A percentile compares a stretch with the other conserved stretches of the same genome.
phyloP scores from a whole-genome alignment of 2,797 vertebrate genomes.

The Sebastiscus albofasciatus region DNA sequence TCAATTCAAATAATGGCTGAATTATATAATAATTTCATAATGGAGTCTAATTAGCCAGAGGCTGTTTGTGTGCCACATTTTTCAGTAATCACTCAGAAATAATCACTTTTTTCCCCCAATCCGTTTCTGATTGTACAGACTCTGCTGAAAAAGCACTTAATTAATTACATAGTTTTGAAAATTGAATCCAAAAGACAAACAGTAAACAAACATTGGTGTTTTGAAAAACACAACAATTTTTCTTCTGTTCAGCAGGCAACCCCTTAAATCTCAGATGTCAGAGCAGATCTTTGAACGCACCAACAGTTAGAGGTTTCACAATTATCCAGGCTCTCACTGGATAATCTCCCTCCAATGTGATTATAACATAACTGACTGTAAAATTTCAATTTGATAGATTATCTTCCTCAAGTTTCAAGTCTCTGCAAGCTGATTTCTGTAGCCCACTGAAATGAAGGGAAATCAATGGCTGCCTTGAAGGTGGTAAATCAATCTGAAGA shows the following conservation, averaged over 20 bases:
- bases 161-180: neutral
- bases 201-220: neutral
- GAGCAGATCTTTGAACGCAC: neutral
- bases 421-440: neutral
- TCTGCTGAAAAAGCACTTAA: neutral
- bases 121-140: neutral
- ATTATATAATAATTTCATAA: slow-evolving; percentile 12
- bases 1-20: neutral
- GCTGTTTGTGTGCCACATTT: neutral
- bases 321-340: neutral
- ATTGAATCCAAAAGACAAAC: neutral
- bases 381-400: neutral
- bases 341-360: neutral
- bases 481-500: slow-evolving; percentile 24
- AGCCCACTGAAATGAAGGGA: neutral
- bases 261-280: neutral
- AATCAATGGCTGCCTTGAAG: neutral
- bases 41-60: neutral
- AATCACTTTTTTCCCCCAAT: neutral
- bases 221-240: neutral
- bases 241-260: neutral
- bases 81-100: neutral
- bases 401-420: neutral
- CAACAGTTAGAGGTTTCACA: neutral
- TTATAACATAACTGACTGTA: neutral